phyloP scores from a whole-genome alignment of 2,888 invertebrate genomes.

The Chloroclystis v-ata region DNA sequence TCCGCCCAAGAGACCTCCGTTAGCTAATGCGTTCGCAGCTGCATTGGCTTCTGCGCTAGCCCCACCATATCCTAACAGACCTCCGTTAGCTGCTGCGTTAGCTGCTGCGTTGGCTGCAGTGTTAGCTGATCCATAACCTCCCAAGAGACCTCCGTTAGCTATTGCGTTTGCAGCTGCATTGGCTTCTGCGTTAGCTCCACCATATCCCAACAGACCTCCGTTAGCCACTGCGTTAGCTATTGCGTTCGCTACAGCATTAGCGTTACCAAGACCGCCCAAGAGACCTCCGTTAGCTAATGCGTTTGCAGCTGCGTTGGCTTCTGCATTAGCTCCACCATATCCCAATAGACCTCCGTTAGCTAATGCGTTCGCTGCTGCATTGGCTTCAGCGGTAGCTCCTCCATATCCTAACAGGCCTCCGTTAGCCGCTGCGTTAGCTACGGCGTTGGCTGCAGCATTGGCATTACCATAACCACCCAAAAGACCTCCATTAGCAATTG shows the following conservation, averaged over 20 bases:
- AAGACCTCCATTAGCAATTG: too few species aligned
- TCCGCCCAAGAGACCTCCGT: background rate
- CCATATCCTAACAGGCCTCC: too few species aligned
- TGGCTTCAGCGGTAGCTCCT: background rate
- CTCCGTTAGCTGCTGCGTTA: background rate
- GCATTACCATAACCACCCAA: too few species aligned
- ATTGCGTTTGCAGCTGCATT: slow-evolving; percentile 7
- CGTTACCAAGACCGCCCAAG: slow-evolving; percentile 4
- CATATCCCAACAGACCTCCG: too few species aligned
- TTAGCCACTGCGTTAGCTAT: slow-evolving; percentile 2
- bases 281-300: slow-evolving; percentile 1
- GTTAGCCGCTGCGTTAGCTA: too few species aligned
- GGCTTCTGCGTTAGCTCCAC: background rate
- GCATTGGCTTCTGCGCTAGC: background rate
- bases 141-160: background rate
- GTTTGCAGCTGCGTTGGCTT: background rate
- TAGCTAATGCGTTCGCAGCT: background rate
- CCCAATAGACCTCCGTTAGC: background rate
- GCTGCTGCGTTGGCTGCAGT: background rate
- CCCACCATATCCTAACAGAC: background rate
- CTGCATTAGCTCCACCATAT: slow-evolving; percentile 7
- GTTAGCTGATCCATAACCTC: background rate
- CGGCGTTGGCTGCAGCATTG: too few species aligned
- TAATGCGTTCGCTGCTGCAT: background rate
- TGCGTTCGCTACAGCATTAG: slow-evolving; percentile 2